Base-by-base conservation (phyloP, 2,797 vertebrate species). In the Microctenopoma steveboyesi region DNA sequence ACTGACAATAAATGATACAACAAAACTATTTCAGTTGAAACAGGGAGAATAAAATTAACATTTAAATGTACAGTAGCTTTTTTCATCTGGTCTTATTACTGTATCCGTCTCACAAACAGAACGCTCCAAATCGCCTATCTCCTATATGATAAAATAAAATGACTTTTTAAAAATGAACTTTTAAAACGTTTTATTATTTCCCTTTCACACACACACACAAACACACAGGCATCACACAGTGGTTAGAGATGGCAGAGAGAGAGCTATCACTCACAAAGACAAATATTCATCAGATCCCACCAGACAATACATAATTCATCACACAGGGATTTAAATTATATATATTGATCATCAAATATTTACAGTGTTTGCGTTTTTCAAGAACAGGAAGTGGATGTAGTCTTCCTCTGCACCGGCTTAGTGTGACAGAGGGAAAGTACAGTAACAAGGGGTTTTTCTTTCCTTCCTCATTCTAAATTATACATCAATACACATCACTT, bases 271-370 rank as follows among this genome's bases (percentile, higher is more conserved):
- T 90, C 87, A 89, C 89, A 89, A 89, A 92, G 86, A 89, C 88
- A 91, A 89, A 89, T 88, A 92, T 91, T 89, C 89, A 85, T 87
- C 81, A 87, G 87, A 84, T 90, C 88, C 87, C 88, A 74, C 63
- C 74, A 90, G 88, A 86, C 81, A 33, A 79, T 92, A 69, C 64
- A 92, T 91, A 85, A 91, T 92, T 89, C 70, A 92, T 89, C 74
- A 90, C 84, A 84, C 49, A 68, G 64, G 72, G 82, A 83, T 84
- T 76, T 93, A 87, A 93, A 93, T 92, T 87, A 93, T 93, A 89
- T 79, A 91, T 87, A 87, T 89, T 61, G 10, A 73, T 86, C 87
- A 91, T 93, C 72, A 93, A 93, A 92, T 92, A 93, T 93, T 92
- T 87, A 93, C 63, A 58, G 52, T 89, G 87, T 92, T 91, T 91